These are phyloP conservation scores for Cryptoblepharus egeriae DNA, from an alignment of 2,797 vertebrate genomes.

Conservation along the genomic window DNA sequence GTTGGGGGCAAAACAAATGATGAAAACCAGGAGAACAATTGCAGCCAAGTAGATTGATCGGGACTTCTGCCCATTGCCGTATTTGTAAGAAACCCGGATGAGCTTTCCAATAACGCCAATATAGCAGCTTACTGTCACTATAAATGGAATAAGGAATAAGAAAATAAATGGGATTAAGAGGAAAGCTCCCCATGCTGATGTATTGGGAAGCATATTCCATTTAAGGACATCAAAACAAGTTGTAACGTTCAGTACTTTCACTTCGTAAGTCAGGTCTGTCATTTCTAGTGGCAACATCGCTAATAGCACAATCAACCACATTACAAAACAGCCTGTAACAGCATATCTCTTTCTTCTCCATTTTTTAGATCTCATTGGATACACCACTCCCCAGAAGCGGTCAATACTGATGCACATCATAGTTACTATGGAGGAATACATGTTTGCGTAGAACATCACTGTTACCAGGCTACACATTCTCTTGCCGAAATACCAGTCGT, in stretches of 20 bases:
- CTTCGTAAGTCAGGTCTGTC: slow-evolving; percentile 84
- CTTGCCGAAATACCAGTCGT: slow-evolving; percentile 85
- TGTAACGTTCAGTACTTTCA: slow-evolving; percentile 81
- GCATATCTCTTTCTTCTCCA: slow-evolving; percentile 81
- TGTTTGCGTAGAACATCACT: slow-evolving; percentile 89
- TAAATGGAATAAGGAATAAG: slow-evolving; percentile 89
- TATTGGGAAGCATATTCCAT: slow-evolving; percentile 83
- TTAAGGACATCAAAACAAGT: slow-evolving; percentile 94
- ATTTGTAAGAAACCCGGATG: slow-evolving; percentile 65
- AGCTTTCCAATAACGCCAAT: slow-evolving; percentile 83
- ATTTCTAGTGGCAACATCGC: slow-evolving; percentile 84
- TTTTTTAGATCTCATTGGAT: slow-evolving; percentile 78
- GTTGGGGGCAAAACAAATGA: slow-evolving; percentile 89
- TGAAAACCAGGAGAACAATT: slow-evolving; percentile 86
- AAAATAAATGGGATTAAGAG: slow-evolving; percentile 81
- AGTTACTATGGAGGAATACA: slow-evolving; percentile 94
- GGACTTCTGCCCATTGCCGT: slow-evolving; percentile 73
- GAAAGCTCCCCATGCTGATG: slow-evolving; percentile 82
- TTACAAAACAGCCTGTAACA: slow-evolving; percentile 74
- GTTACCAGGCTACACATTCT: slow-evolving; percentile 85
- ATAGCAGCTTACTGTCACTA: slow-evolving; percentile 88
- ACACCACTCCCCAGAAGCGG: slow-evolving; percentile 89
- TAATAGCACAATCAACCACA: slow-evolving; percentile 84
- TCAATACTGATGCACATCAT: slow-evolving; percentile 92
- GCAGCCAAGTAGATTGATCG: slow-evolving; percentile 81